Percentiles rank a stretch among this genome's conserved stretches.
Evolutionary conservation across 2,113 vertebrate genomes (phyloP).

Genomic region (Sapajus apella): DNA sequence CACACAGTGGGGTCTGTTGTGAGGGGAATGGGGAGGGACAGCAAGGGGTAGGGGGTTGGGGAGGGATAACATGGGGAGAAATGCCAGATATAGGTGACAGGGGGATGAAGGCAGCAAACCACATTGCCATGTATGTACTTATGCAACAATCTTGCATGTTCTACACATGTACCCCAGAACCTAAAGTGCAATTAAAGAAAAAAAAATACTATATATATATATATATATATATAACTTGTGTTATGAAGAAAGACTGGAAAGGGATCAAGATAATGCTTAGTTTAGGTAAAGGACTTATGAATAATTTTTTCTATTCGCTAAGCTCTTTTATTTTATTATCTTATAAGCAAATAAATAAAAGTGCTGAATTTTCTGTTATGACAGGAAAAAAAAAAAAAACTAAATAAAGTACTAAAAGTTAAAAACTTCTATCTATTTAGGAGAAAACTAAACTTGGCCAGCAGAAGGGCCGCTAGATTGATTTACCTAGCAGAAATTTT

Average conservation of each 20-base stretch:
- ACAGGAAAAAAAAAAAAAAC: not conserved
- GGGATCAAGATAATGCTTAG: not conserved
- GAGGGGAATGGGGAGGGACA: no score
- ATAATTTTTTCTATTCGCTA: not conserved
- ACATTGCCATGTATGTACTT: no score
- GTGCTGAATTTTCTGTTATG: not conserved
- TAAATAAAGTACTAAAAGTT: not conserved
- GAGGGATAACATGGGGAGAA: no score
- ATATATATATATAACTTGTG: no score
- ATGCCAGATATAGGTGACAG: no score
- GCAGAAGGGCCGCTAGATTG: not conserved
- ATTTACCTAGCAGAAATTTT: not conserved
- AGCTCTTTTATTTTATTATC: constrained; percentile 1
- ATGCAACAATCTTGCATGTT: no score
- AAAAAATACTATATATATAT: no score
- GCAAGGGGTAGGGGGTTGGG: no score
- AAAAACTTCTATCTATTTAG: not conserved
- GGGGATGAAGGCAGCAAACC: no score
- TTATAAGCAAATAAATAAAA: not conserved
- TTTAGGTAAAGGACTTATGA: not conserved
- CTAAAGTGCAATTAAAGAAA: no score
- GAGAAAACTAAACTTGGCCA: not conserved
- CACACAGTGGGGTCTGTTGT: no score
- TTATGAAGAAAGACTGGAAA: constrained; percentile 2
- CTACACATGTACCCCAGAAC: no score